A percentile compares a stretch with the other conserved stretches of the same genome.
Conservation (phyloP, 2,888 invertebrate genomes). For the Noctua pronuba region DNA sequence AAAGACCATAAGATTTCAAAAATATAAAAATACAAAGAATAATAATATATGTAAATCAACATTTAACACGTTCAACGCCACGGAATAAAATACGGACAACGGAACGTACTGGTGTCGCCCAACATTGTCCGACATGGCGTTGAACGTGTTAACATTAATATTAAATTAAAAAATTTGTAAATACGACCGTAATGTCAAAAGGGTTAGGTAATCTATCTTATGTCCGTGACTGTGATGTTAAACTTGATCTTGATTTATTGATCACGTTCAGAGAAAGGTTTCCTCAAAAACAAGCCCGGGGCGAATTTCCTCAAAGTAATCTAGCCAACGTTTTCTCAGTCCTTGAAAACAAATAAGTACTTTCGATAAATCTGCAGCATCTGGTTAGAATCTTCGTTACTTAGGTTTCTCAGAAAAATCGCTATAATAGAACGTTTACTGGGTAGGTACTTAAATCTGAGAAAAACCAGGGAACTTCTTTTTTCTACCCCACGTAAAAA, state of each 20-base stretch:
- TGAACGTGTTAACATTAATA: too few species aligned
- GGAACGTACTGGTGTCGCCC: too few species aligned
- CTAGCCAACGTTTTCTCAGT: neutral
- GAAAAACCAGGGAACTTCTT: too few species aligned
- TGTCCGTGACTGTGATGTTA: neutral
- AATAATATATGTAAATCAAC: too few species aligned
- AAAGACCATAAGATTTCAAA: too few species aligned
- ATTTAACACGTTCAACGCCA: too few species aligned
- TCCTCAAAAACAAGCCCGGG: neutral
- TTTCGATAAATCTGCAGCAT: neutral
- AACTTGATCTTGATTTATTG: neutral
- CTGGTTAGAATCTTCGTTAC: neutral
- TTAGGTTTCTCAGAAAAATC: neutral
- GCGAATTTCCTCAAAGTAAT: neutral
- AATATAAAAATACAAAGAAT: too few species aligned
- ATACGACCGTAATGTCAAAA: neutral
- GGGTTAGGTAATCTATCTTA: neutral
- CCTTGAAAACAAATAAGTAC: conserved; percentile 8
- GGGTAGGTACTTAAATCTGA: neutral
- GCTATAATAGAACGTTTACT: neutral
- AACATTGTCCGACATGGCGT: too few species aligned
- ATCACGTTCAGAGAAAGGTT: neutral
- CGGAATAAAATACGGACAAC: too few species aligned
- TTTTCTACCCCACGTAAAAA: neutral
- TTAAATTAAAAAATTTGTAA: too few species aligned